These are phyloP conservation scores for Scomber japonicus DNA, from an alignment of 2,113 vertebrate species.

Conservation along the genomic window DNA sequence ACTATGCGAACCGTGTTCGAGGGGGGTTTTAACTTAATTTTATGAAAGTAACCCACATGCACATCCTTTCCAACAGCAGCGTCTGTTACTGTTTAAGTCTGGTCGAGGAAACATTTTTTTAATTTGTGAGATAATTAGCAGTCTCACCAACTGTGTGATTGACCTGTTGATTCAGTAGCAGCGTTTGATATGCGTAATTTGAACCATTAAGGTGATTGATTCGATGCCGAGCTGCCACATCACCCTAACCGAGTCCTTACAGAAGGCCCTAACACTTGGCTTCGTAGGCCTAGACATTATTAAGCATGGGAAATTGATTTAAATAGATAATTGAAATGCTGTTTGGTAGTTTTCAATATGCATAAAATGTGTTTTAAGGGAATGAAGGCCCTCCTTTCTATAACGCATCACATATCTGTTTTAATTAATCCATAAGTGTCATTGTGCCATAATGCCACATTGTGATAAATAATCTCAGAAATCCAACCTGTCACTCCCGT, in stretches of 20 bases:
- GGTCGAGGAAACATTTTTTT: neutral
- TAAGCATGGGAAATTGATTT: neutral
- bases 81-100: slow-evolving; percentile 4
- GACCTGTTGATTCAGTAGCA: slow-evolving; percentile 23
- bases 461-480: slow-evolving; percentile 28
- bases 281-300: neutral
- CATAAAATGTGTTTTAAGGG: neutral
- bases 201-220: slow-evolving; percentile 31
- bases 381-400: neutral
- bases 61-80: slow-evolving; percentile 22
- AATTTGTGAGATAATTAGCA: neutral
- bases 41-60: slow-evolving; percentile 78
- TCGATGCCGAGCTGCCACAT: slow-evolving; percentile 3
- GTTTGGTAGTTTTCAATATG: neutral
- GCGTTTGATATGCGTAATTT: slow-evolving; percentile 34
- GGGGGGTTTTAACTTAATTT: slow-evolving; percentile 86
- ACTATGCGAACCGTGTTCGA: slow-evolving; percentile 80
- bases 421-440: slow-evolving; percentile 1
- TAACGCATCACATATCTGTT: neutral
- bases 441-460: neutral
- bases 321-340: neutral
- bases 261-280: slow-evolving; percentile 5
- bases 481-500: neutral
- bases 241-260: neutral
- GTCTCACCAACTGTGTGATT: too few relatives aligned